Evolutionary conservation across 1,140 invertebrate species (phyloP).

Genomic region (Hesperophylax magnus): DNA sequence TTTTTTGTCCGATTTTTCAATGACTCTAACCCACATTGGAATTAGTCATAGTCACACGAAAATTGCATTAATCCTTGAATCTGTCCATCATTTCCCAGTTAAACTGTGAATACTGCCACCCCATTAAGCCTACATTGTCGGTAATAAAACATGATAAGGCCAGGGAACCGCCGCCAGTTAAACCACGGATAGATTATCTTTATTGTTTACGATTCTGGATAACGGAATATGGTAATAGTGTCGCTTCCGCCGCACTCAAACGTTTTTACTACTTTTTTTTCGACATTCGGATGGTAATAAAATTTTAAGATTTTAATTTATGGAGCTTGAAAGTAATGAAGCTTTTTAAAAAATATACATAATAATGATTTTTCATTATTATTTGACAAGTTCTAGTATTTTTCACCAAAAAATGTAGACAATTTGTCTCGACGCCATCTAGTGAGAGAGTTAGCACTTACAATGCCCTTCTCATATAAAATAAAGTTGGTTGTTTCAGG

Average conservation of each 20-base stretch:
- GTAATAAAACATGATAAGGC: conserved; percentile 11
- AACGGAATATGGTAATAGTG: conserved; percentile 1
- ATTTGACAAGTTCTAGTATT: too few relatives aligned
- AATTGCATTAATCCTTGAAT: not conserved
- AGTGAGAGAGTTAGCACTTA: too few relatives aligned
- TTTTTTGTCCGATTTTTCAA: too few relatives aligned
- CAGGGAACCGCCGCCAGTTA: not conserved
- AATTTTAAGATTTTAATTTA: too few relatives aligned
- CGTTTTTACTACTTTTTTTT: not conserved
- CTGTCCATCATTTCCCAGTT: not conserved
- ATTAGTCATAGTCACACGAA: not conserved
- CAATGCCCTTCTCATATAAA: too few relatives aligned
- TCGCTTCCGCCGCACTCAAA: not conserved
- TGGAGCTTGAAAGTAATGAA: too few relatives aligned
- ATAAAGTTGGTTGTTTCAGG: too few relatives aligned
- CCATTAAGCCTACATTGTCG: not conserved
- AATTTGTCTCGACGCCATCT: too few relatives aligned
- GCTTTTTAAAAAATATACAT: too few relatives aligned
- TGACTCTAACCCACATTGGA: too few relatives aligned
- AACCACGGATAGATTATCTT: conserved; percentile 3
- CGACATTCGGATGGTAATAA: not conserved
- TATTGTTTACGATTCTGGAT: conserved; percentile 3
- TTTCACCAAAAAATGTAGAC: too few relatives aligned
- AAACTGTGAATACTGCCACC: not conserved
- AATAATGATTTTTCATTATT: too few relatives aligned